Percentiles rank a stretch among this genome's conserved stretches.
Evolutionary conservation across 2,797 vertebrate species (phyloP).

Genomic region (Menidia menidia): DNA sequence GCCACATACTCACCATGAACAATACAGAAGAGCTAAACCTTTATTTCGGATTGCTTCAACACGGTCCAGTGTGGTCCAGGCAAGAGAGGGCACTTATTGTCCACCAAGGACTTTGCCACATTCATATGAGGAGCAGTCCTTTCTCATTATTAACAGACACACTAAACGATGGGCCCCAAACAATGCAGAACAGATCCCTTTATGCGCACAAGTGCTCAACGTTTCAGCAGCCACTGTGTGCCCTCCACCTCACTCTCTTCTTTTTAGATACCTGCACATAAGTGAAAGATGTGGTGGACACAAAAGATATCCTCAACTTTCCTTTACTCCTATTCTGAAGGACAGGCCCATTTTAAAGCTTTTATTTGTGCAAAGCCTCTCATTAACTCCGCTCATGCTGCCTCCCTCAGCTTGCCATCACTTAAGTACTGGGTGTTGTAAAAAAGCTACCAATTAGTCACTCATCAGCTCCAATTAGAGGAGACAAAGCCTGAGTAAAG

Average conservation of each 20-base stretch:
- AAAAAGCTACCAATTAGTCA: slow-evolving; percentile 98
- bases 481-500: slow-evolving; percentile 98
- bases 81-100: slow-evolving; percentile 82
- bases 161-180: slow-evolving; percentile 81
- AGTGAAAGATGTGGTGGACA: slow-evolving; percentile 80
- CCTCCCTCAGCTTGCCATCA: slow-evolving; percentile 86
- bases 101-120: slow-evolving; percentile 80
- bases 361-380: slow-evolving; percentile 89
- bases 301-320: slow-evolving; percentile 88
- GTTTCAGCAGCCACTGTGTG: slow-evolving; percentile 74
- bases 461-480: slow-evolving; percentile 99
- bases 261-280: slow-evolving; percentile 88
- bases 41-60: slow-evolving; percentile 80
- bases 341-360: slow-evolving; percentile 83
- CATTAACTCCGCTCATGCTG: slow-evolving; percentile 98
- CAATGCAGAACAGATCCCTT: slow-evolving; percentile 84
- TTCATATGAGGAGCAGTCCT: slow-evolving; percentile 82
- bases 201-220: slow-evolving; percentile 84
- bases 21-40: slow-evolving; percentile 70
- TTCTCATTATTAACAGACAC: slow-evolving; percentile 85
- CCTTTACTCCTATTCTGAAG: slow-evolving; percentile 76
- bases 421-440: slow-evolving; percentile 90
- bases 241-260: slow-evolving; percentile 68
- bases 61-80: slow-evolving; percentile 75
- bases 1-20: slow-evolving; percentile 58